Base-by-base conservation (phyloP, 2,888 invertebrate species). In the Acronicta aceris region DNA sequence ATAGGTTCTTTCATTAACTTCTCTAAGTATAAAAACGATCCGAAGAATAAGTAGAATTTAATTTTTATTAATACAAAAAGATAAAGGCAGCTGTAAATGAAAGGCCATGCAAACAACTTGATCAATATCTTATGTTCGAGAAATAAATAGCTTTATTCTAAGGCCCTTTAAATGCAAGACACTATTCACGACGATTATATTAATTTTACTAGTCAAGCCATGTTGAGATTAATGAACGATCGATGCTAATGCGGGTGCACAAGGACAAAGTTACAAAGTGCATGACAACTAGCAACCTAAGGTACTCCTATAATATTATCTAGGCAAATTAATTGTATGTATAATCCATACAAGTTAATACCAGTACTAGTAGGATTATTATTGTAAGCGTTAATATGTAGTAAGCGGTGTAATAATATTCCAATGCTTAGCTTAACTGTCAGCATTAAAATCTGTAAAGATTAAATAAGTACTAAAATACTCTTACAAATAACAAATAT, bases 211-310 rank as follows among this genome's bases (percentile, higher is more conserved):
- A 70, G 57, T 60, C 59, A 75, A 47, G 60, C 52, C 65, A 52
- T 71, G 70, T 79, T 71, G 60, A 71, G 74, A 78, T 81, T 72
- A 76, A 79, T 74, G 68, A 73, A 69, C 65, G 74, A 70, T 72
- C 64, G 59, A 77, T 74, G 69, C 66, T 64, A 74, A 71, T 75
- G 71, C 65, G 68, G 52, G 49, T 57, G 48, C 51, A 50, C 81
- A 76, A 81, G 79, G 81, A 70, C 81, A 55, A 36, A 48, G 53
- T 56, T 58, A 63, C 61, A 56, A 58, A 62, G 62, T 76, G 61
- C 76, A 62, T 75, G 59, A 74, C 53, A 69, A 69, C 59, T 56
- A 72, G 27, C 51, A 40, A 40, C 9, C 42, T 41, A 41, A 41
- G 16, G 64, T 58, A 41, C 21, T 36, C 25, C 36, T 62, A 53